Evolutionary conservation across 2,797 vertebrate species (phyloP), one percentile per base, ranked within the genome.

Genomic region (Xenopus petersii): DNA sequence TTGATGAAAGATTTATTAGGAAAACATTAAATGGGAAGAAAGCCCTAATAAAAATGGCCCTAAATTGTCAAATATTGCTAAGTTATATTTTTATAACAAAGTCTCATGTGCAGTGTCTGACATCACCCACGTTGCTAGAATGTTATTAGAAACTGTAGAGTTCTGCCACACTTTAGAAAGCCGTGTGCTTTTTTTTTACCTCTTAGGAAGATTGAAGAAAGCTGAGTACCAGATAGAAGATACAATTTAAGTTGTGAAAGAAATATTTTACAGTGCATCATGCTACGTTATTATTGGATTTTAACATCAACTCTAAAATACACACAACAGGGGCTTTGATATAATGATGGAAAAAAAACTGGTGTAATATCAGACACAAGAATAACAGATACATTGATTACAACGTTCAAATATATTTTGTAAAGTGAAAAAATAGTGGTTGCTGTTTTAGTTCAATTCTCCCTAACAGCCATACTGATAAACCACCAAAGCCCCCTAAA

Each of bases 1-100:
- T 79, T 79, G 76, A 60, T 79, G 76, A 79, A 79, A 79, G 76
- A 79, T 79, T 79, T 79, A 79, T 73, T 79, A 55, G 76, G 54
- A 79, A 79, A 69, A 79, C 66, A 69, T 79, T 74, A 73, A 79
- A 74, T 65, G 76, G 76, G 76, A 79, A 79, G 76, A 79, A 79
- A 79, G 71, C 76, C 46, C 76, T 74, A 79, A 79, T 79, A 79
- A 79, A 79, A 79, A 70, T 70, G 71, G 71, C 66, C 67, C 76
- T 79, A 79, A 79, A 79, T 79, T 79, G 76, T 79, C 71, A 70
- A 74, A 79, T 74, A 74, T 79, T 69, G 67, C 71, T 69, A 69
- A 74, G 76, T 79, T 79, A 70, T 79, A 70, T 79, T 74, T 79
- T 79, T 79, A 74, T 65, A 73, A 71, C 33, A 74, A 74, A 74